These are phyloP conservation scores for Lamproptera curius DNA, from an alignment of 2,888 invertebrate genomes.

Conservation along the genomic window DNA sequence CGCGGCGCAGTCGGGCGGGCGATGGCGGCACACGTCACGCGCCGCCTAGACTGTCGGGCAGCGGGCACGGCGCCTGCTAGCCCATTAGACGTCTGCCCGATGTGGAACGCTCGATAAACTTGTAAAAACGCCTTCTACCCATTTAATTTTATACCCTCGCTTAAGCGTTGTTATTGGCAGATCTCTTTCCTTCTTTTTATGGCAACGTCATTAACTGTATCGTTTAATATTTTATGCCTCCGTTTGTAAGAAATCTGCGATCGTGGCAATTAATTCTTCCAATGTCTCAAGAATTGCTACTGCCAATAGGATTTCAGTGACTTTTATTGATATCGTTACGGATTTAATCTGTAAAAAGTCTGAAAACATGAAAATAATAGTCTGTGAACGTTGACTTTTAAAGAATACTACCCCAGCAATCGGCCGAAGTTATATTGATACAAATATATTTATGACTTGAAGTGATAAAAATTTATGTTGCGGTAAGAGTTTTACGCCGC, in stretches of 20 bases:
- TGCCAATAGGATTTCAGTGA: neutral
- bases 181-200: conserved; percentile 67
- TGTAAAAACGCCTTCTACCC: conserved; percentile 76
- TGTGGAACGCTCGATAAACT: conserved; percentile 77
- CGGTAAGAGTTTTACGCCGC: conserved; percentile 68
- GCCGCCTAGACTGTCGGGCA: conserved; percentile 67
- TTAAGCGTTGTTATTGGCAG: conserved; percentile 74
- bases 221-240: conserved; percentile 58
- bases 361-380: conserved; percentile 5
- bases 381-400: conserved; percentile 39
- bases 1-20: conserved; percentile 14
- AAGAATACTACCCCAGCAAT: conserved; percentile 35
- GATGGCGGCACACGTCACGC: conserved; percentile 48
- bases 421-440: conserved; percentile 53
- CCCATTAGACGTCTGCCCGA: conserved; percentile 73
- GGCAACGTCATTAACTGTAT: conserved; percentile 64
- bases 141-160: conserved; percentile 75
- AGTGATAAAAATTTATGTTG: conserved; percentile 67
- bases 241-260: conserved; percentile 42
- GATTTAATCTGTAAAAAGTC: conserved; percentile 12
- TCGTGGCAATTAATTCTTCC: conserved; percentile 33
- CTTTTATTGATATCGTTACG: neutral
- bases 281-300: conserved; percentile 4
- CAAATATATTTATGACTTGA: conserved; percentile 65
- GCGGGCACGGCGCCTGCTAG: conserved; percentile 70